Evolutionary conservation across 2,113 vertebrate genomes (phyloP), one percentile per base, ranked within the genome.

Genomic region (Egretta garzetta): DNA sequence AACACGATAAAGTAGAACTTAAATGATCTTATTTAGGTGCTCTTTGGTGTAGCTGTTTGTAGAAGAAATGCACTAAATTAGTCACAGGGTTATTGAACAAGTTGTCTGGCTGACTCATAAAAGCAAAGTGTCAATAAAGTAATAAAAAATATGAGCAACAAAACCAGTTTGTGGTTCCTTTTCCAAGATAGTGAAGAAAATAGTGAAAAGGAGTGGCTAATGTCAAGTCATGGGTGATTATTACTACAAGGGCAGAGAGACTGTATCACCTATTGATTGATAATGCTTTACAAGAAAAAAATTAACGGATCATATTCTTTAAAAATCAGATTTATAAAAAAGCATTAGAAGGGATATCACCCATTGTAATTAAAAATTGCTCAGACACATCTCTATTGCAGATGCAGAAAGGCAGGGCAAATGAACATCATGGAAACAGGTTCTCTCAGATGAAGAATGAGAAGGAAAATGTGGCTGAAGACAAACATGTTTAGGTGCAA

Each of bases 71-170:
- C 50, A 80, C 80, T 73, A 33, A 73, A 96, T 96, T 96, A 97
- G 88, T 96, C 97, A 96, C 43, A 75, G 35, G n/a, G 55, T 5
- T 70, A 92, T 70, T 96, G 94, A 94, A 90, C 90, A 75, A 84
- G 60, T 28, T 81, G 58, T 87, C 71, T 94, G 88, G 64, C 90
- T 98, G 98, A 98, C 94, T 98, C 98, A 98, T 97, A 97, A 92
- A 91, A 94, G 70, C 70, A 93, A 95, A 94, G 86, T 79, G 74
- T 50, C 90, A 93, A 94, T 41, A 70, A 63, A 80, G 49, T 85
- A 77, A 74, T 64, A 75, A 63, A 95, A 75, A 73, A 88, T 18
- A 94, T 17, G 21, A 63, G 74, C 82, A 89, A 94, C 27, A 89
- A 86, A 64, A 37, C 4, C 33, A 41, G 32, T 59, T 73, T 93